Conservation (phyloP, 1,140 invertebrate genomes). For the Phortica variegata region DNA sequence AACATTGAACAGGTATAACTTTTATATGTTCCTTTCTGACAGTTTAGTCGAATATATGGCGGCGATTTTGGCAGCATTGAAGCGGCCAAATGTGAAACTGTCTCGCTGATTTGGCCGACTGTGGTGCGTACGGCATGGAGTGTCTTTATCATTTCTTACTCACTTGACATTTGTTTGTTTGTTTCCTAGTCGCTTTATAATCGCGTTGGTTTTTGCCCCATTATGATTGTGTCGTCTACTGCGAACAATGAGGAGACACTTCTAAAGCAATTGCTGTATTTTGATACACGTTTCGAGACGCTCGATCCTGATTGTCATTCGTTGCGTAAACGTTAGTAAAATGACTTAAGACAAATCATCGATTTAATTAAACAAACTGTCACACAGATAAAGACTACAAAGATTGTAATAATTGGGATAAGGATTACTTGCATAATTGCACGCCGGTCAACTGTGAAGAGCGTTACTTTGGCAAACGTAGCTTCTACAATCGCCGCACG, state of each 20-base stretch:
- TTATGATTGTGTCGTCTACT: constrained; percentile 25
- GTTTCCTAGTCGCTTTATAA: constrained; percentile 40
- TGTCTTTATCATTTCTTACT: background rate
- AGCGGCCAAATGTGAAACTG: constrained; percentile 29
- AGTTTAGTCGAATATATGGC: constrained; percentile 29
- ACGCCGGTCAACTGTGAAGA: constrained; percentile 44
- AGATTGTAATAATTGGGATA: constrained; percentile 43
- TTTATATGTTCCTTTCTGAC: background rate
- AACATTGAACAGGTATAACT: constrained; percentile 11
- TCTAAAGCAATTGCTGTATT: constrained; percentile 25
- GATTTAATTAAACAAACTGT: no score
- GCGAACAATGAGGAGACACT: constrained; percentile 12
- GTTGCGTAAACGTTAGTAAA: constrained; percentile 16
- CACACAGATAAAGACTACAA: constrained; percentile 21
- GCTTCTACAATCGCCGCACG: constrained; percentile 32
- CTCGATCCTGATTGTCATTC: constrained; percentile 30
- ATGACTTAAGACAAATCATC: background rate
- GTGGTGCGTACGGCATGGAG: constrained; percentile 23
- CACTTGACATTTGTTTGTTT: background rate
- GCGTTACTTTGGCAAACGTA: constrained; percentile 44
- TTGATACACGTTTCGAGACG: constrained; percentile 42
- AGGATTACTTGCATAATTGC: constrained; percentile 41
- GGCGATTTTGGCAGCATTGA: constrained; percentile 37
- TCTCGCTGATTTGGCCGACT: constrained; percentile 47
- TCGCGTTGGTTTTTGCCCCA: constrained; percentile 44